A percentile compares a stretch with the other conserved stretches of the same genome.
Conservation (phyloP, 2,888 invertebrate genomes). For the Eumacrocentrus americanus region DNA sequence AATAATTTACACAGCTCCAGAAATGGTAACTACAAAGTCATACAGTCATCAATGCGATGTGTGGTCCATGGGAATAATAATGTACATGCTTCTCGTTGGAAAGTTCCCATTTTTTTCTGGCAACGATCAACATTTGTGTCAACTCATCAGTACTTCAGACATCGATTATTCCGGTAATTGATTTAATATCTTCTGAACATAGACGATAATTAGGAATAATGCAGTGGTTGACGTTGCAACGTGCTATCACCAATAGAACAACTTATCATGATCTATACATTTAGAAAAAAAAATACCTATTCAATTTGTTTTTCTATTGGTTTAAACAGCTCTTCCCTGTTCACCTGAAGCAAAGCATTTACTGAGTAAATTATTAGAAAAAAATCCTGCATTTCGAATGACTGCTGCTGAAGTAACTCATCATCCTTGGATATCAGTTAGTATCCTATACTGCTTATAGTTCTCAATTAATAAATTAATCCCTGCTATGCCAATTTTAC, state of each 20-base stretch:
- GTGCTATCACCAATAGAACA: no score
- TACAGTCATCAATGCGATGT: conserved; percentile 69
- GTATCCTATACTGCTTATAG: no score
- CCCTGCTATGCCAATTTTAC: background rate
- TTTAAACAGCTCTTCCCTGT: conserved; percentile 30
- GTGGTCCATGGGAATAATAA: conserved; percentile 67
- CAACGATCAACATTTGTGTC: conserved; percentile 50
- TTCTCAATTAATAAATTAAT: background rate
- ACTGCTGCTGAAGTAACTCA: conserved; percentile 64
- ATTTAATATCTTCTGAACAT: conserved; percentile 8
- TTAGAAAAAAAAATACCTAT: conserved; percentile 3
- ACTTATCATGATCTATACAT: no score
- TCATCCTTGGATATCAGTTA: conserved; percentile 61
- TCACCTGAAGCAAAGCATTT: conserved; percentile 59
- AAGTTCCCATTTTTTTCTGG: conserved; percentile 55
- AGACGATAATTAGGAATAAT: background rate
- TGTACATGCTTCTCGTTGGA: conserved; percentile 62
- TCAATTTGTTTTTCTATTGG: background rate
- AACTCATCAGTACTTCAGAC: conserved; percentile 53
- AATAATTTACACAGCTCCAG: conserved; percentile 65
- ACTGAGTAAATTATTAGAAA: conserved; percentile 61
- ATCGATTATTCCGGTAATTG: conserved; percentile 43
- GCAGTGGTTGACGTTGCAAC: background rate
- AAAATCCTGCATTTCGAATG: conserved; percentile 64
- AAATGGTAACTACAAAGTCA: conserved; percentile 63